Evolutionary conservation across 2,113 vertebrate species (phyloP).

Genomic region (Melospiza georgiana): DNA sequence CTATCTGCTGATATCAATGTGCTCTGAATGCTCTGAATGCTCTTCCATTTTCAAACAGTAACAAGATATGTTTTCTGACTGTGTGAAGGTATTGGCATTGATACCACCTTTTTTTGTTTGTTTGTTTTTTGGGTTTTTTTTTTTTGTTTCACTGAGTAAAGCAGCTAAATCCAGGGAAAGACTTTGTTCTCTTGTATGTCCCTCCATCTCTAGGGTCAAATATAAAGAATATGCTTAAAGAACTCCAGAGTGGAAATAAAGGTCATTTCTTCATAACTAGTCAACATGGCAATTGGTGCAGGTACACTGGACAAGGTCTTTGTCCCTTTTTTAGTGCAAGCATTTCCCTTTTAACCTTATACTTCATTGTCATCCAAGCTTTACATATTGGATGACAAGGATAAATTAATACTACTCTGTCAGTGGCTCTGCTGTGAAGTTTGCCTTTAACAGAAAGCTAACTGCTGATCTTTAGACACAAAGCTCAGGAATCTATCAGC

Average conservation of each 20-base stretch:
- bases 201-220: background rate
- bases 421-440: slow-evolving; percentile 1
- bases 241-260: background rate
- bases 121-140: too few species aligned
- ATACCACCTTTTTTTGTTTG: background rate
- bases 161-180: background rate
- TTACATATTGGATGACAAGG: slow-evolving; percentile 4
- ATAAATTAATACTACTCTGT: slow-evolving; percentile 22
- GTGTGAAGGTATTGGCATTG: background rate
- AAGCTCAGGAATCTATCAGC: slow-evolving; percentile 45
- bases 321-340: background rate
- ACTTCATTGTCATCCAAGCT: background rate
- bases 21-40: background rate
- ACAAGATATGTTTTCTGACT: background rate
- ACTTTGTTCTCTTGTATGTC: background rate
- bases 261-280: background rate
- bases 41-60: background rate
- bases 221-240: background rate
- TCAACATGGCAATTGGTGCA: background rate
- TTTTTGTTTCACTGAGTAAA: background rate
- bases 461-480: slow-evolving; percentile 46
- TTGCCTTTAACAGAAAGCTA: slow-evolving; percentile 54
- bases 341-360: background rate
- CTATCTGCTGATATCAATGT: background rate
- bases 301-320: background rate